Base-by-base conservation (phyloP, 2,113 vertebrate species). In the Xiphorhynchus elegans region DNA sequence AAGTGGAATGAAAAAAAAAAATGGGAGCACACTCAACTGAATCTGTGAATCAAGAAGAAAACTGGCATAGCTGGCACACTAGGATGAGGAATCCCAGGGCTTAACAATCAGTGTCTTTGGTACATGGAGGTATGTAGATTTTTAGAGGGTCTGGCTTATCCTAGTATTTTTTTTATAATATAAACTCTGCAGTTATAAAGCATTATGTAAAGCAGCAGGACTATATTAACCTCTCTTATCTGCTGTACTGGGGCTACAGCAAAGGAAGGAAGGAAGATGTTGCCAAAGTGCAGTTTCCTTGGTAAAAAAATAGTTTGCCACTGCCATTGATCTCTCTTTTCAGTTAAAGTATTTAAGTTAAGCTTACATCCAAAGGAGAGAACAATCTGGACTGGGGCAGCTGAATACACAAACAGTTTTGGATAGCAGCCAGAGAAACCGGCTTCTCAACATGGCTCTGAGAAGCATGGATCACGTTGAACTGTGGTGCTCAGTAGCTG, bases 281-380 rank as follows among this genome's bases (percentile, higher is more conserved):
- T 86, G 10, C 15, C 59, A 15, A 68, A 84, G 1, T 49, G 40
- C 31, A 86, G 31, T 10, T 60, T 50, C 2, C 9, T 7, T 69
- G 47, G 59, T 63, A 56, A 77, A 84, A 82, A 79, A 85, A 19
- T 82, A 98, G 89, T 96, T 98, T 66, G 92, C 78, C 17, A 67
- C 77, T 84, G 97, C 37, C 31, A 70, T 10, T 97, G 97, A 92
- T 96, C 97, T 33, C 90, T 98, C 75, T 95, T 97, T 64, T 98
- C 97, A 19, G 97, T 98, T 79, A 49, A 98, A 50, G 85, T 98
- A 95, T 98, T 98, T 23, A 93, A n/a, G 46, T 66, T 98, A 80
- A 98, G 94, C 5, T 97, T 97, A 29, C 96, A 98, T 95, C 94
- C 97, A 10, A 87, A 89, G n/a, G 97, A 98, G 97, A 98, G 98